Evolutionary conservation across 2,113 vertebrate genomes (phyloP).

Genomic region (Blennius ocellaris): DNA sequence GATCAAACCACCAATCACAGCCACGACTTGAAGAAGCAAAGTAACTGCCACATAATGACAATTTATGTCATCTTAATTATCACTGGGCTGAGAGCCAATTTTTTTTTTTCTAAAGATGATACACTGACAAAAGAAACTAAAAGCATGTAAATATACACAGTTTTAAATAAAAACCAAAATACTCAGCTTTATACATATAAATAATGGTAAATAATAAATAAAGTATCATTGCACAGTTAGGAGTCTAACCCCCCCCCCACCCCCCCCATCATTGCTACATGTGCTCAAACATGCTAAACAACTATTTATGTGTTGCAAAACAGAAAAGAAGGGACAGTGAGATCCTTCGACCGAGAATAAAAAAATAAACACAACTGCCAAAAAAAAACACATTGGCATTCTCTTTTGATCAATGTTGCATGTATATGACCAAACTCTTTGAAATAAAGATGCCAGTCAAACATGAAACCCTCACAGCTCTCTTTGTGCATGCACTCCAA

Average conservation of each 20-base stretch:
- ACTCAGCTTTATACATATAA: not conserved
- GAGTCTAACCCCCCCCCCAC: no score
- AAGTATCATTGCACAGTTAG: not conserved
- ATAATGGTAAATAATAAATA: constrained; percentile 8
- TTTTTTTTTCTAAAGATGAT: not conserved
- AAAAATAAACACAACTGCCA: not conserved
- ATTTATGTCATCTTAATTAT: no score
- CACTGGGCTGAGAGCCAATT: no score
- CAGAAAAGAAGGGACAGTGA: not conserved
- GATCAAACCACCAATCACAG: no score
- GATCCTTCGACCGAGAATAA: not conserved
- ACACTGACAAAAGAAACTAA: not conserved
- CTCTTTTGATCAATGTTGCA: not conserved
- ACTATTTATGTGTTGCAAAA: not conserved
- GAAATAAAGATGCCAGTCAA: constrained; percentile 4
- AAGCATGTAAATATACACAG: not conserved
- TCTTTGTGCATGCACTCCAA: not conserved
- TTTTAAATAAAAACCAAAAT: constrained; percentile 3
- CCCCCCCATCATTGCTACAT: no score
- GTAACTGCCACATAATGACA: no score
- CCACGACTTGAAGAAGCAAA: no score
- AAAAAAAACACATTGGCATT: not conserved
- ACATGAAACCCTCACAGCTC: not conserved
- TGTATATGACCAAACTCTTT: not conserved
- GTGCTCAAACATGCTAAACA: no score